Evolutionary conservation across 2,797 vertebrate species (phyloP), one percentile per base, ranked within the genome.

Genomic region (Sparus aurata): DNA sequence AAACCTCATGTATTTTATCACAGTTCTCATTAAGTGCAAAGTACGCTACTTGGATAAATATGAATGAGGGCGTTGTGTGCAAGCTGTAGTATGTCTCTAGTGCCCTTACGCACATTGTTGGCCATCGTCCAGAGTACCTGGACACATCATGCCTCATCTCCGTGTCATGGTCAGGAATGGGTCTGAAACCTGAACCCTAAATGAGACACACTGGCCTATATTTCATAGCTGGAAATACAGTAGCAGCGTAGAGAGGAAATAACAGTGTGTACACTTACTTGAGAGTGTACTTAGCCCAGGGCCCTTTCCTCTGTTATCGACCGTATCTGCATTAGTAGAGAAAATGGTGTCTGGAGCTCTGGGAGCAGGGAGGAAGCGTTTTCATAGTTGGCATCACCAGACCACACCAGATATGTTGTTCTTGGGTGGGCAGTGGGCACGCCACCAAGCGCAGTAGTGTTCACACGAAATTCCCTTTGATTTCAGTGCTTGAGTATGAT

Each of bases 281-380:
- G 55, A 75, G 68, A 80, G 70, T n/a, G 70, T 86, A 86, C 84
- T 90, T 86, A 88, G 82, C 84, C 47, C 53, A 4, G 59, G 77
- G 85, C 77, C 38, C 78, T 83, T 77, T 82, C 73, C 77, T 82
- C 62, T 61, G 2, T 72, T 87, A 91, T 90, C 69, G 84, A 91
- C 83, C 71, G 0, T 58, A 79, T 84, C 82, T 91, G 53, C 89
- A 90, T 93, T 91, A 93, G 87, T 65, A 79, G 76, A 68, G 65
- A 82, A 89, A 86, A 85, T 90, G 83, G 82, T 85, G 85, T 79
- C 79, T 83, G 74, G 79, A 77, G 78, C 79, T 84, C 70, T 68
- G 77, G 69, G 85, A 91, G 84, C 58, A 46, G 43, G 25, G 67
- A 83, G 69, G 88, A 88, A 87, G 78, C 69, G 3, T 77, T 83